phyloP scores from a whole-genome alignment of 2,888 invertebrate genomes.

The Gerris lacustris region DNA sequence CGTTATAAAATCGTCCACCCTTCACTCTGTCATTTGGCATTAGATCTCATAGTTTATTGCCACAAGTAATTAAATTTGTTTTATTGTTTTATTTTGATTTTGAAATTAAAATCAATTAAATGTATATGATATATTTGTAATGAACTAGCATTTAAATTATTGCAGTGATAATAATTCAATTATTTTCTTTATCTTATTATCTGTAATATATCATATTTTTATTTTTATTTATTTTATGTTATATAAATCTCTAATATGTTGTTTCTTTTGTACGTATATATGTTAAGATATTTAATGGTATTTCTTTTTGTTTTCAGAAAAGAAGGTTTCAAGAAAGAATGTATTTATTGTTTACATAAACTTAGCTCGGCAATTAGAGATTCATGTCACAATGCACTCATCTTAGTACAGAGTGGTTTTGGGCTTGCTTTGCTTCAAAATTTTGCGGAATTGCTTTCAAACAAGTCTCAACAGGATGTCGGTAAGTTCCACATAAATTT shows the following conservation, averaged over 20 bases:
- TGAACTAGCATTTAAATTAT: too few relatives aligned
- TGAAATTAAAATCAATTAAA: not conserved
- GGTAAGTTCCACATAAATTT: slow-evolving; percentile 7
- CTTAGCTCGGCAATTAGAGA: slow-evolving; percentile 23
- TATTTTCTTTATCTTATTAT: too few relatives aligned
- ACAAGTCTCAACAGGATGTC: slow-evolving; percentile 2
- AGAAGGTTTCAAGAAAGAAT: slow-evolving; percentile 21
- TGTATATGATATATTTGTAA: too few relatives aligned
- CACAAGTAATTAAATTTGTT: slow-evolving; percentile 21
- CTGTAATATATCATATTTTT: too few relatives aligned
- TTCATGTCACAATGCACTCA: slow-evolving; percentile 20
- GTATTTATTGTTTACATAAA: slow-evolving; percentile 22
- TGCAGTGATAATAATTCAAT: too few relatives aligned
- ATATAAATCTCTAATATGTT: too few relatives aligned
- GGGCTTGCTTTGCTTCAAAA: slow-evolving; percentile 19
- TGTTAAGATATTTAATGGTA: not conserved
- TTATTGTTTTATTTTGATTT: slow-evolving; percentile 31
- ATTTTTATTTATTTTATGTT: too few relatives aligned
- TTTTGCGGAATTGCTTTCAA: slow-evolving; percentile 22
- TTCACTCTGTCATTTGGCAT: slow-evolving; percentile 46
- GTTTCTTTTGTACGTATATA: too few relatives aligned
- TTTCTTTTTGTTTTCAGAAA: slow-evolving; percentile 17
- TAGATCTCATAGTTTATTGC: slow-evolving; percentile 37
- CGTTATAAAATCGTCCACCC: slow-evolving; percentile 44
- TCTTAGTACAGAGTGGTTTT: slow-evolving; percentile 22